These are phyloP conservation scores for Anarsia innoxiella DNA, from an alignment of 2,888 invertebrate genomes.

Conservation along the genomic window DNA sequence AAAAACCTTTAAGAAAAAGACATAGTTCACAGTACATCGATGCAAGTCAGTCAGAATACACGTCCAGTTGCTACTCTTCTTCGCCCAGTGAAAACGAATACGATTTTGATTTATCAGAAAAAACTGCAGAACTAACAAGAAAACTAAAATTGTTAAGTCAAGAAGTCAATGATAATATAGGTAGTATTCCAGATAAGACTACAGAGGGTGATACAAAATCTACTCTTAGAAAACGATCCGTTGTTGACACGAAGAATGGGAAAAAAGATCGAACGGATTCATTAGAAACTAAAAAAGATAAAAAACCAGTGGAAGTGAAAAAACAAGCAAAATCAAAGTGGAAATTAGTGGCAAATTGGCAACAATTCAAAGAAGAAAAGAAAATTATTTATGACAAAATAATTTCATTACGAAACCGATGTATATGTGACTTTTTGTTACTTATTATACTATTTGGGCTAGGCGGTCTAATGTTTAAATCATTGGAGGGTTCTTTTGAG, in stretches of 20 bases:
- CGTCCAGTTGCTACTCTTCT: constrained; percentile 68
- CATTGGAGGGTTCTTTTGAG: constrained; percentile 90
- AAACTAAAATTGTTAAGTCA: constrained; percentile 59
- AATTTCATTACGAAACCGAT: constrained; percentile 76
- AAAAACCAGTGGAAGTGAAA: constrained; percentile 34
- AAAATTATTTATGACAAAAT: constrained; percentile 73
- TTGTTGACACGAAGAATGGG: constrained; percentile 29
- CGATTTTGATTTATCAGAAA: constrained; percentile 64
- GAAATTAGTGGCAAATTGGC: constrained; percentile 70
- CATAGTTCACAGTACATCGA: constrained; percentile 67
- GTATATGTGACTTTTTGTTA: constrained; percentile 80
- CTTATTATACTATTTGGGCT: constrained; percentile 84
- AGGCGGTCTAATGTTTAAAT: constrained; percentile 87
- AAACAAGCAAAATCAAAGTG: constrained; percentile 47
- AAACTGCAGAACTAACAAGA: constrained; percentile 60
- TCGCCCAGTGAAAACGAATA: constrained; percentile 71
- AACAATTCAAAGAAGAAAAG: constrained; percentile 74
- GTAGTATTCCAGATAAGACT: neutral
- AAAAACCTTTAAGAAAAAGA: constrained; percentile 50
- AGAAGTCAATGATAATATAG: constrained; percentile 38
- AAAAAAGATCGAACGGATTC: constrained; percentile 30
- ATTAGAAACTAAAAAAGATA: constrained; percentile 29
- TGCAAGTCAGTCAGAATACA: constrained; percentile 70
- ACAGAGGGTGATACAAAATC: constrained; percentile 19
- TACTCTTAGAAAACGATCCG: constrained; percentile 46